Base-by-base conservation (phyloP, 2,888 invertebrate species). In the Thecocarcelia acutangulata region DNA sequence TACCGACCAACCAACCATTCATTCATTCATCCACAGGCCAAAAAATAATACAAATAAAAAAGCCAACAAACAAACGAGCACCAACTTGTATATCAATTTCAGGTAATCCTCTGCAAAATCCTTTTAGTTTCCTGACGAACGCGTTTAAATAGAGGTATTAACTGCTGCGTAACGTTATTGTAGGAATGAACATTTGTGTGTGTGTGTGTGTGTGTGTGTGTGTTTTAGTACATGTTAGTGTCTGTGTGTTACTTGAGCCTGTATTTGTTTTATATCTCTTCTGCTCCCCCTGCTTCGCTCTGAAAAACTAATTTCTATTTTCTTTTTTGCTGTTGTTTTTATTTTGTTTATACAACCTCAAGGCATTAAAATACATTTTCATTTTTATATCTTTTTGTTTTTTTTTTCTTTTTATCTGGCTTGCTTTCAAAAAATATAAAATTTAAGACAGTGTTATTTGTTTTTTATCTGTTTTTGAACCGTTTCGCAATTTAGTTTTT, bases 21-120 rank as follows among this genome's bases (percentile, higher is more conserved):
- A 58, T 19, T 13, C 50, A 64, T 64, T 17, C 68, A 68, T 28
- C 37, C 40, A 21, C 59, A 69, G 42, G 37, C 40, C 28, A 28
- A 50, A 66, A 33, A 70, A 66, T 54, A 52, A 44, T 19, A 59
- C 37, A 24, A 46, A 61, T 50, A 68, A 54, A 56, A 59, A 59
- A 19, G n/a, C 37, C 15, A 64, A 64, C 17, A 59, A 58, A 40
- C 59, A 28, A 44, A 58, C 69, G 33, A 48, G 59, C 58, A 40
- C 54, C 61, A 76, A 61, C 77, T 68, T 68, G 68, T 69, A 82
- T 82, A 82, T 82, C 81, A 82, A 82, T 82, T 82, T 82, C 81
- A 82, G 77, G 77, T 82, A 82, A 82, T 82, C 81, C 81, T 77
- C 81, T 82, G 48, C 69, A 69, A 82, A 82, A 82, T 82, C 77